Percentiles rank a stretch among this genome's conserved stretches.
Evolutionary conservation across 1,140 invertebrate genomes (phyloP).

Genomic region (Bathynomus jamesi): DNA sequence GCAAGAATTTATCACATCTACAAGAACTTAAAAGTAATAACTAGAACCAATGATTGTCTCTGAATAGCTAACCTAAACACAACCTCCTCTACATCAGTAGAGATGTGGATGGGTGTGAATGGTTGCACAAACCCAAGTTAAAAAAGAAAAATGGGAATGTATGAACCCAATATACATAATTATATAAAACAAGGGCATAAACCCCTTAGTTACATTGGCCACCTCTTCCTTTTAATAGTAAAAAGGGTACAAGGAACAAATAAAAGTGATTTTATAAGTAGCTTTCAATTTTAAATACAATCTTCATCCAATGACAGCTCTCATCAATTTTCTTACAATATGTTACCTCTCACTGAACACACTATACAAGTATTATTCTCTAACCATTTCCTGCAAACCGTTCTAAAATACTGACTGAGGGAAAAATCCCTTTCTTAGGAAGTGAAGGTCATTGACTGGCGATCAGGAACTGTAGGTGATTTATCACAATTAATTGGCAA

Average conservation of each 20-base stretch:
- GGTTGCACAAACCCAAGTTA: not conserved
- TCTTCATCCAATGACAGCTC: too few species aligned
- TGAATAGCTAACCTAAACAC: slow-evolving; percentile 1
- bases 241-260: too few species aligned
- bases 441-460: not conserved
- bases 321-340: too few species aligned
- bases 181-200: not conserved
- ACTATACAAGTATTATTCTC: too few species aligned
- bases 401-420: too few species aligned
- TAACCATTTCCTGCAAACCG: too few species aligned
- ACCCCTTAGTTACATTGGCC: not conserved
- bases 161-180: not conserved
- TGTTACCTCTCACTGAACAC: too few species aligned
- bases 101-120: not conserved
- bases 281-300: too few species aligned
- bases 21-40: not conserved
- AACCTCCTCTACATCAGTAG: slow-evolving; percentile 1
- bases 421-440: too few species aligned
- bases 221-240: not conserved
- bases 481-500: not conserved
- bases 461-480: not conserved
- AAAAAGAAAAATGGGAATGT: not conserved
- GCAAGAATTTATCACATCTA: slow-evolving; percentile 1
- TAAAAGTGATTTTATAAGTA: too few species aligned
- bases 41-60: not conserved